Conservation (phyloP, 1,140 invertebrate genomes). For the Saccostrea glomerata region DNA sequence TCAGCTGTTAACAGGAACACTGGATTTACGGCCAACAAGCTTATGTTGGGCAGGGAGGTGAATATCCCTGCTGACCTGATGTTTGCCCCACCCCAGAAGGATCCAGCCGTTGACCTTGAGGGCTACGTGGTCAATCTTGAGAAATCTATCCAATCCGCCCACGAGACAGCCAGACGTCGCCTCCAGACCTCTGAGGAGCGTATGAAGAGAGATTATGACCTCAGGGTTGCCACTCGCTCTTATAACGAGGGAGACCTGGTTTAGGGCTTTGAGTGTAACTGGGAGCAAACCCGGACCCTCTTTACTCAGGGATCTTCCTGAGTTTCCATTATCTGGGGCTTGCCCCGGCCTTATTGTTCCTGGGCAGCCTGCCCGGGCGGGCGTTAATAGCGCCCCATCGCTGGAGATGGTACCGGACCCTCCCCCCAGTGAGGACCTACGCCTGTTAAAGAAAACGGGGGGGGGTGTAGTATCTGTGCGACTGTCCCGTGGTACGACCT, state of each 20-base stretch:
- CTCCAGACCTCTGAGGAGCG: neutral
- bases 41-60: conserved; percentile 56
- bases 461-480: too few species aligned
- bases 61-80: conserved; percentile 3
- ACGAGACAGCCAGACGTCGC: neutral
- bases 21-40: conserved; percentile 46
- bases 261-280: neutral
- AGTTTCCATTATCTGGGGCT: too few species aligned
- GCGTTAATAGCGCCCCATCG: too few species aligned
- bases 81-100: neutral
- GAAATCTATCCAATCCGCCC: neutral
- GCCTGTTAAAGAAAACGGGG: too few species aligned
- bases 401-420: too few species aligned
- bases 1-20: neutral
- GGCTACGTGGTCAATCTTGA: neutral
- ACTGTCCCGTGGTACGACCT: too few species aligned
- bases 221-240: neutral
- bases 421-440: too few species aligned
- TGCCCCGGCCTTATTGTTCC: too few species aligned
- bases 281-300: too few species aligned
- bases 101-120: neutral
- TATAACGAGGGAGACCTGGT: conserved; percentile 27
- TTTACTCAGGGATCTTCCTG: too few species aligned
- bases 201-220: conserved; percentile 15
- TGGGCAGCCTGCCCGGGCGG: too few species aligned